A percentile compares a stretch with the other conserved stretches of the same genome.
phyloP scores from a whole-genome alignment of 2,888 invertebrate genomes.

The Diarsia brunnea region DNA sequence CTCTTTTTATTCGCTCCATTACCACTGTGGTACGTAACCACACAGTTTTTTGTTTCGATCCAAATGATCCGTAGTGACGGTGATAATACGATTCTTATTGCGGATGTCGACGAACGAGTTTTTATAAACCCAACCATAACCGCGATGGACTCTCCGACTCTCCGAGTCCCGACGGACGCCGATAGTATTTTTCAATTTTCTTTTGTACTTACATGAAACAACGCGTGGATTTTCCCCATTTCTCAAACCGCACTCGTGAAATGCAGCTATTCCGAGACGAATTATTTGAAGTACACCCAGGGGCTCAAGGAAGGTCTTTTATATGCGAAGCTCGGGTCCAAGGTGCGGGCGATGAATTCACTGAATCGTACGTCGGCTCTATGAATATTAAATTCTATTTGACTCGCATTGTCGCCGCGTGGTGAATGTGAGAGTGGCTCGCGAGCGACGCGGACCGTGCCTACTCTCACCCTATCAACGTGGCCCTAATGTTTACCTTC shows the following conservation, averaged over 20 bases:
- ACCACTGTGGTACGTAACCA: conserved; percentile 17
- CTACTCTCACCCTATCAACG: conserved; percentile 62
- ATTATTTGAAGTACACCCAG: conserved; percentile 88
- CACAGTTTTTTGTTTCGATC: conserved; percentile 50
- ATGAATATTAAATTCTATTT: conserved; percentile 90
- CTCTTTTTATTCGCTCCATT: conserved; percentile 7
- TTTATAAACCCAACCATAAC: conserved; percentile 76
- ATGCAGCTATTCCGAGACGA: conserved; percentile 86
- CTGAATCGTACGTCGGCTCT: conserved; percentile 89
- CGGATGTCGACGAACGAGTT: conserved; percentile 63
- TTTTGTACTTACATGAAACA: conserved; percentile 80
- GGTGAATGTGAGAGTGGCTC: conserved; percentile 82
- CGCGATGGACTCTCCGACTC: conserved; percentile 61
- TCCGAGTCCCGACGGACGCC: conserved; percentile 76
- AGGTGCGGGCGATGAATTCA: conserved; percentile 89
- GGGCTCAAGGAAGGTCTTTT: conserved; percentile 87
- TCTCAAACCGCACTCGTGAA: conserved; percentile 82
- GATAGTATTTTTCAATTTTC: conserved; percentile 87
- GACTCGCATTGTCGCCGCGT: conserved; percentile 86
- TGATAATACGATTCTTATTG: conserved; percentile 59
- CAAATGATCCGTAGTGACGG: conserved; percentile 40
- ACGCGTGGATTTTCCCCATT: conserved; percentile 80
- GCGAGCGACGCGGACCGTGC: conserved; percentile 66
- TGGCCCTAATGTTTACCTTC: conserved; percentile 62
- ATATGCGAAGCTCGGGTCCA: conserved; percentile 87